These are phyloP conservation scores for Ciconia boyciana DNA, from an alignment of 2,113 vertebrate genomes.

Conservation along the genomic window DNA sequence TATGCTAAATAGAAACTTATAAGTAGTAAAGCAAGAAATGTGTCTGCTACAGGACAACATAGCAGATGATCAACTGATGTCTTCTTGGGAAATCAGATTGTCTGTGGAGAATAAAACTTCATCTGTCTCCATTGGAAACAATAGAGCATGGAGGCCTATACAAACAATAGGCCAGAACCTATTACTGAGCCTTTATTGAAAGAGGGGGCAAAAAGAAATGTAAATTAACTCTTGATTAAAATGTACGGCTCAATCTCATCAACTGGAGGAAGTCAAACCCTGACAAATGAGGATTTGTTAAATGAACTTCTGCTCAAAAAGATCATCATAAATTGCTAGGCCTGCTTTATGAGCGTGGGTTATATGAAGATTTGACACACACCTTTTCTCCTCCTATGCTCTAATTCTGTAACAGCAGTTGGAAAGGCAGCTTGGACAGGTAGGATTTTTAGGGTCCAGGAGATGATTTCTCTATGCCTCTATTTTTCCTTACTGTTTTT, in stretches of 20 bases:
- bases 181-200: background rate
- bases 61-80: background rate
- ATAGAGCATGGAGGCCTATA: background rate
- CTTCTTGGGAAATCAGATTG: background rate
- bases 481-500: background rate
- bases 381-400: background rate
- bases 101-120: background rate
- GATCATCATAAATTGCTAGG: background rate
- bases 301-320: background rate
- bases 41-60: background rate
- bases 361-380: background rate
- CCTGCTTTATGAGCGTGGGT: background rate
- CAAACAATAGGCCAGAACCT: background rate
- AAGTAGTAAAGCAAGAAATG: background rate
- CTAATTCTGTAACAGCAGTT: background rate
- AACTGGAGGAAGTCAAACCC: background rate
- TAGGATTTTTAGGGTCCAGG: background rate
- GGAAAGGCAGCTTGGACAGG: background rate
- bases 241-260: background rate
- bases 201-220: background rate
- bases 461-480: background rate
- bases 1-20: background rate
- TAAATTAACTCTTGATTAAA: constrained; percentile 6
- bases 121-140: constrained; percentile 41
- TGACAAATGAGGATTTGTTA: background rate